Evolutionary conservation across 1,140 invertebrate species (phyloP).

Genomic region (Zaprionus ghesquierei): DNA sequence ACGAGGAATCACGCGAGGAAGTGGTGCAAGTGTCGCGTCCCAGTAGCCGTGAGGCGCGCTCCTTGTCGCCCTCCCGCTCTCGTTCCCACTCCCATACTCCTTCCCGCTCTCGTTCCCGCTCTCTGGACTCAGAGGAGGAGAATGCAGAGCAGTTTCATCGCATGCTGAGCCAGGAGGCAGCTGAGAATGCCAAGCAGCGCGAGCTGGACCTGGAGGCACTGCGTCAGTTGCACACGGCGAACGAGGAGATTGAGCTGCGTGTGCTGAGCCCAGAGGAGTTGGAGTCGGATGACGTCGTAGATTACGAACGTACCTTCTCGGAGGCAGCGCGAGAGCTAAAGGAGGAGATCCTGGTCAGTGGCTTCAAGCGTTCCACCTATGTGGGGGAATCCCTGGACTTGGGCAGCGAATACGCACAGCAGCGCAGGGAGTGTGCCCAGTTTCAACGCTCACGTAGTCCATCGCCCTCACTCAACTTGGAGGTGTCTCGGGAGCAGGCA

Average conservation of each 20-base stretch:
- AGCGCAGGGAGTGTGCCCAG: conserved; percentile 35
- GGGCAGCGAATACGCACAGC: conserved; percentile 48
- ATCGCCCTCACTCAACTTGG: conserved; percentile 35
- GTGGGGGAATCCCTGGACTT: conserved; percentile 73
- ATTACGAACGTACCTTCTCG: conserved; percentile 62
- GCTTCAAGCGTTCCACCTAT: conserved; percentile 77
- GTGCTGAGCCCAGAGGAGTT: conserved; percentile 47
- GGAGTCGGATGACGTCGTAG: conserved; percentile 37
- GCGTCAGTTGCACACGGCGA: conserved; percentile 46
- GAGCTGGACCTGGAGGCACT: conserved; percentile 54
- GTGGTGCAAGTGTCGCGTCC: background rate
- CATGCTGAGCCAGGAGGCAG: conserved; percentile 56
- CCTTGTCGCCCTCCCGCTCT: conserved; percentile 55
- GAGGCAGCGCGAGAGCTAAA: conserved; percentile 66
- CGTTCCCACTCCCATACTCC: conserved; percentile 44
- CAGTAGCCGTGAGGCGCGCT: conserved; percentile 54
- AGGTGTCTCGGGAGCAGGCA: conserved; percentile 31
- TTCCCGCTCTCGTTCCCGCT: conserved; percentile 45
- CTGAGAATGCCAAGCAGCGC: conserved; percentile 37
- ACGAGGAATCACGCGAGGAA: background rate
- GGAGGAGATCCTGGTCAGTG: conserved; percentile 52
- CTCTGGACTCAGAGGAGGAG: background rate
- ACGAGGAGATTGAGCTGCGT: conserved; percentile 65
- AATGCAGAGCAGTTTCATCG: conserved; percentile 51
- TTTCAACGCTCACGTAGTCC: conserved; percentile 59